Evolutionary conservation across 2,888 invertebrate species (phyloP).

Genomic region (Lamproptera curius): DNA sequence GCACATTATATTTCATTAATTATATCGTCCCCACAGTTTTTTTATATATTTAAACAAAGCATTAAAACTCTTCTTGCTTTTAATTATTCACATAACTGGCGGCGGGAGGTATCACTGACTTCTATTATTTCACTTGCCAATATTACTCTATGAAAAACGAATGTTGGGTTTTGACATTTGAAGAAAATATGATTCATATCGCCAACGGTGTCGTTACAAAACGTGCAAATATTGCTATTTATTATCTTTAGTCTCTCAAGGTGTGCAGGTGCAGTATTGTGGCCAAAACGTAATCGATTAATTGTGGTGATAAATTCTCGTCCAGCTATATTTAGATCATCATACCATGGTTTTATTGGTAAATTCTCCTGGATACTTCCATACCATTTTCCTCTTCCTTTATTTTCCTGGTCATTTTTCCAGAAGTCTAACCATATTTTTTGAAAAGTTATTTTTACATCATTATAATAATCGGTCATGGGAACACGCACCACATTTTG

Average conservation of each 20-base stretch:
- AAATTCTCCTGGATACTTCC: constrained; percentile 6
- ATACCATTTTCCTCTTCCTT: constrained; percentile 14
- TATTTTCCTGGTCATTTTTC: neutral
- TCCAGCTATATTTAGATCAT: neutral
- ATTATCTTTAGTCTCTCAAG: neutral
- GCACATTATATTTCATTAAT: too few relatives aligned
- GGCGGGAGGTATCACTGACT: too few relatives aligned
- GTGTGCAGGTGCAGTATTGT: neutral
- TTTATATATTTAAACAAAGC: too few relatives aligned
- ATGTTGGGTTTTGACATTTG: too few relatives aligned
- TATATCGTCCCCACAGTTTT: too few relatives aligned
- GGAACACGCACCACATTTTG: too few relatives aligned
- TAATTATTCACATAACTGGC: too few relatives aligned
- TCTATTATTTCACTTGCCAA: too few relatives aligned
- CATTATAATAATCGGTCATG: neutral
- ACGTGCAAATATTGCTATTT: neutral
- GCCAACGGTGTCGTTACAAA: too few relatives aligned
- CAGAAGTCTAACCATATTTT: neutral
- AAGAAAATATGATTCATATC: too few relatives aligned
- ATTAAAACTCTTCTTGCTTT: too few relatives aligned
- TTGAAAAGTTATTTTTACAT: neutral
- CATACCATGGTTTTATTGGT: constrained; percentile 11
- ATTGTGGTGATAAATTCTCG: neutral
- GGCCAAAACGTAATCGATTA: neutral
- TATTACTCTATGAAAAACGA: too few relatives aligned